These are phyloP conservation scores for Teleogryllus occipitalis DNA, from an alignment of 1,140 invertebrate species.

Conservation along the genomic window DNA sequence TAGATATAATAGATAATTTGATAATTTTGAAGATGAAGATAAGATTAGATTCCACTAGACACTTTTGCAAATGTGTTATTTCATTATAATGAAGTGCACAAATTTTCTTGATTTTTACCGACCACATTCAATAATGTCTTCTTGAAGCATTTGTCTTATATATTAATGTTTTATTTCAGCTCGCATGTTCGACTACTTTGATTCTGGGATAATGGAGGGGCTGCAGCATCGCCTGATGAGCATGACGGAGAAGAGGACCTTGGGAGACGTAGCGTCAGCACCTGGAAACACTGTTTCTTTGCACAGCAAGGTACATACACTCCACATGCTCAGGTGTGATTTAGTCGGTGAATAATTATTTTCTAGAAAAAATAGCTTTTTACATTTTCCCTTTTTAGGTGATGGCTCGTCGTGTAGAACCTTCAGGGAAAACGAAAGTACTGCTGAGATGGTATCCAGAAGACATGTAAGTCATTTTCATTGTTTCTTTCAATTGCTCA, in stretches of 20 bases:
- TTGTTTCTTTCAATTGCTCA: background rate
- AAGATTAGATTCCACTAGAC: no score
- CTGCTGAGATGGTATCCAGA: constrained; percentile 58
- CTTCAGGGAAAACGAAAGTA: constrained; percentile 49
- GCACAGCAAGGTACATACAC: constrained; percentile 38
- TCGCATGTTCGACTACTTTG: constrained; percentile 80
- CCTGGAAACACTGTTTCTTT: constrained; percentile 46
- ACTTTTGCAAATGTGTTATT: no score
- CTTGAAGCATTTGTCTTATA: background rate
- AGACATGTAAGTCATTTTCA: constrained; percentile 55
- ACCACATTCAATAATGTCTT: no score
- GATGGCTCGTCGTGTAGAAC: constrained; percentile 50
- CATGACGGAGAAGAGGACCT: constrained; percentile 51
- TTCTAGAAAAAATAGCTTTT: no score
- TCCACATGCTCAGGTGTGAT: background rate
- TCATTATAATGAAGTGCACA: no score
- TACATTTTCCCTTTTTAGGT: constrained; percentile 36
- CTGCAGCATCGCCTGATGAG: constrained; percentile 59
- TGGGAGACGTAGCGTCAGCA: constrained; percentile 37
- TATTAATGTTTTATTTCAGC: constrained; percentile 43
- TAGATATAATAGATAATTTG: no score
- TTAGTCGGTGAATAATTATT: no score
- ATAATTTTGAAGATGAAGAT: no score
- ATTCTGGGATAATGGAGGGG: constrained; percentile 78
- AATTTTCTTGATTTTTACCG: no score